These are phyloP conservation scores for Gerris lacustris DNA, from an alignment of 2,888 invertebrate species.

Conservation along the genomic window DNA sequence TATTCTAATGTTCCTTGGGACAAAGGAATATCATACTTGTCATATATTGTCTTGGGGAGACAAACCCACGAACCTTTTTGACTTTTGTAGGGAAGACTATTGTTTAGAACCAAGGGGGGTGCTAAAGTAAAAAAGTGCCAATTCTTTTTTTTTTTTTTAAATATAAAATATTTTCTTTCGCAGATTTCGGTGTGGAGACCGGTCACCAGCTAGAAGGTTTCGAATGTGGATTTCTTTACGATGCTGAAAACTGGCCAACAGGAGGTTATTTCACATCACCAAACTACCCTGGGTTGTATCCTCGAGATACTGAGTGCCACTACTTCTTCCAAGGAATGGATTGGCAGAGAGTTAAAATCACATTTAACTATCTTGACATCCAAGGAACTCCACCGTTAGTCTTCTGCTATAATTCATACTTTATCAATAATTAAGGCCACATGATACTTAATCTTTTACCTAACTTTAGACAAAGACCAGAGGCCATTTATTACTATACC, in stretches of 20 bases:
- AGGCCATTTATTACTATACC: too few relatives aligned
- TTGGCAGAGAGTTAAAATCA: slow-evolving; percentile 66
- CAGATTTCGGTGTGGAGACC: slow-evolving; percentile 79
- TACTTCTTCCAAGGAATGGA: slow-evolving; percentile 75
- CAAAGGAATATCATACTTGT: too few relatives aligned
- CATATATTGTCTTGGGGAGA: too few relatives aligned
- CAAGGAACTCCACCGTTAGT: slow-evolving; percentile 90
- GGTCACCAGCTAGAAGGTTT: slow-evolving; percentile 63
- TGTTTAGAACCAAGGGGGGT: too few relatives aligned
- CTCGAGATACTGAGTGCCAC: slow-evolving; percentile 78
- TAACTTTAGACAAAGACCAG: too few relatives aligned
- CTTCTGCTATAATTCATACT: slow-evolving; percentile 12
- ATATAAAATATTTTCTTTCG: slow-evolving; percentile 31
- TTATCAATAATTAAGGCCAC: too few relatives aligned
- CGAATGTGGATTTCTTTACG: slow-evolving; percentile 79
- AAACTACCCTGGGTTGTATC: slow-evolving; percentile 82
- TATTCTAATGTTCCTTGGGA: too few relatives aligned
- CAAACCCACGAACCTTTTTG: too few relatives aligned
- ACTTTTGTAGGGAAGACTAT: too few relatives aligned
- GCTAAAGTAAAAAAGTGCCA: too few relatives aligned
- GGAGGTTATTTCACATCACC: slow-evolving; percentile 77
- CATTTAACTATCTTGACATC: slow-evolving; percentile 84
- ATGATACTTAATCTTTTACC: too few relatives aligned
- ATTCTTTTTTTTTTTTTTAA: too few relatives aligned
- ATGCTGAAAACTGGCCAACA: slow-evolving; percentile 53